phyloP scores from a whole-genome alignment of 35 echinoderm and acorn worm genomes.

The Lytechinus variegatus region DNA sequence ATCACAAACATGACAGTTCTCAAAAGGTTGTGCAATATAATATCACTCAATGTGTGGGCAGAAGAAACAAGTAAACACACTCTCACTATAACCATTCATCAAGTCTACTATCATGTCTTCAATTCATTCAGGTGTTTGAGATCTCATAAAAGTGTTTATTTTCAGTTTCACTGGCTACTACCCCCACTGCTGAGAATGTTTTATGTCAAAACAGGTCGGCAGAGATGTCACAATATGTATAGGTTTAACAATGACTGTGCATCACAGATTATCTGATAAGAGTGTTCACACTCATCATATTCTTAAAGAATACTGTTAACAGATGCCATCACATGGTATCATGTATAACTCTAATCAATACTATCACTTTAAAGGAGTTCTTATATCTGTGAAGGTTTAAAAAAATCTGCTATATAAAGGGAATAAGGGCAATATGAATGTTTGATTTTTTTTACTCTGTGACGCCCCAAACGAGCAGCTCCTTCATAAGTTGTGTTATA shows the following conservation, averaged over 20 bases:
- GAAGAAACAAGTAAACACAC: background rate
- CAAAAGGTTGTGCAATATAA: background rate
- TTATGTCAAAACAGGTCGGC: background rate
- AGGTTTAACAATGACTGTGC: background rate
- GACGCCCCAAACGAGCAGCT: too few relatives aligned
- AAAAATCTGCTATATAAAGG: too few relatives aligned
- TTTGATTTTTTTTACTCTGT: too few relatives aligned
- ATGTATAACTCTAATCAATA: too few relatives aligned
- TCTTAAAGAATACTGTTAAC: too few relatives aligned
- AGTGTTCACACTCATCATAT: background rate
- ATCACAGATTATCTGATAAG: background rate
- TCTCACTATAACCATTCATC: background rate
- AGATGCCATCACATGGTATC: too few relatives aligned
- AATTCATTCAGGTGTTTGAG: background rate
- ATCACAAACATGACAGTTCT: background rate
- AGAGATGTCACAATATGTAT: background rate
- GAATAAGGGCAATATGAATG: too few relatives aligned
- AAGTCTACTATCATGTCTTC: background rate
- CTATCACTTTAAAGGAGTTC: too few relatives aligned
- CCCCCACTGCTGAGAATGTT: background rate
- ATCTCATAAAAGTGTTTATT: constrained; percentile 2
- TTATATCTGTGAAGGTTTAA: too few relatives aligned
- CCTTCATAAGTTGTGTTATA: too few relatives aligned
- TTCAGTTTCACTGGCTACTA: background rate
- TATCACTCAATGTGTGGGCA: background rate